These are phyloP conservation scores for Cepaea hortensis DNA, from an alignment of 2,888 invertebrate species.

Conservation along the genomic window DNA sequence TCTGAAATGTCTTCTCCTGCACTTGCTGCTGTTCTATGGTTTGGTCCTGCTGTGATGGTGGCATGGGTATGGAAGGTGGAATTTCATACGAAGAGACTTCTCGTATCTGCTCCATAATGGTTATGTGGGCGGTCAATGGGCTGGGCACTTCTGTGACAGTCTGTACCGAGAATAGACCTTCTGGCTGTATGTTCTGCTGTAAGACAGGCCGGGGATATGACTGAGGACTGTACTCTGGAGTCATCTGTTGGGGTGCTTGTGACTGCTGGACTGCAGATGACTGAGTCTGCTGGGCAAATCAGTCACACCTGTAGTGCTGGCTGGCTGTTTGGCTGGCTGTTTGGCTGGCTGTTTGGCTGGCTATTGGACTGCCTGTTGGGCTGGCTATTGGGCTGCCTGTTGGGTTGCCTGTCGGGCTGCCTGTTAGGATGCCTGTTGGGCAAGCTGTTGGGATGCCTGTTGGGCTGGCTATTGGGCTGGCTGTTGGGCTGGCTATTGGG, in stretches of 20 bases:
- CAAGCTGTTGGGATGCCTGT: too few relatives aligned
- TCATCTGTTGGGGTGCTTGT: conserved; percentile 28
- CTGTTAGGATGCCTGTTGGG: too few relatives aligned
- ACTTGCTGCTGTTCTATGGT: conserved; percentile 56
- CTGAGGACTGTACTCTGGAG: conserved; percentile 40
- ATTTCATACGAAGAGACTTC: conserved; percentile 60
- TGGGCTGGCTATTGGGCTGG: too few relatives aligned
- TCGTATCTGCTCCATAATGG: conserved; percentile 47
- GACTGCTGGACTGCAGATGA: conserved; percentile 28
- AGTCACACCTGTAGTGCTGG: not conserved
- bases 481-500: too few relatives aligned
- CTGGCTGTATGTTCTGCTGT: conserved; percentile 38
- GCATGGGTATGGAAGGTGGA: conserved; percentile 67
- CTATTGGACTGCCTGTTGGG: too few relatives aligned
- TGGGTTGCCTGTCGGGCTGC: too few relatives aligned
- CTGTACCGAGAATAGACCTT: conserved; percentile 32
- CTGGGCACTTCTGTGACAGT: conserved; percentile 28
- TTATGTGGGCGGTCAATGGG: conserved; percentile 48
- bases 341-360: too few relatives aligned
- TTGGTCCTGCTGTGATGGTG: conserved; percentile 58
- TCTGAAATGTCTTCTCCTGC: conserved; percentile 71
- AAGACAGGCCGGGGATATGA: conserved; percentile 26
- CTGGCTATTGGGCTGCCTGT: too few relatives aligned
- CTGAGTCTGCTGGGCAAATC: conserved; percentile 32
- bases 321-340: conserved; percentile 41